A percentile compares a stretch with the other conserved stretches of the same genome.
These are phyloP conservation scores for Rachycentron canadum DNA, from an alignment of 2,797 vertebrate species.

Conservation along the genomic window DNA sequence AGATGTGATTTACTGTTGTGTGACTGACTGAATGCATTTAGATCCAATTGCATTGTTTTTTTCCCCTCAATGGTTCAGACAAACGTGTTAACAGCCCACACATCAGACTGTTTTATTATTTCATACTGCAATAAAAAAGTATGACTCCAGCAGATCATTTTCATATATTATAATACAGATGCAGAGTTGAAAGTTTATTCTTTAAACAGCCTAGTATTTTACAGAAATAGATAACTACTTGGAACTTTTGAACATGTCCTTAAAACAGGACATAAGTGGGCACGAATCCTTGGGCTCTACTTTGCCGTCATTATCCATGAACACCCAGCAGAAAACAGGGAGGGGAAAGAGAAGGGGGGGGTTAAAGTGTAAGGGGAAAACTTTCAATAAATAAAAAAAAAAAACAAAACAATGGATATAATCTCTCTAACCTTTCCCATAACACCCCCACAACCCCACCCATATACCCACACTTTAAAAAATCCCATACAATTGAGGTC, in stretches of 20 bases:
- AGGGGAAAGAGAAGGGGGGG: constrained; percentile 19
- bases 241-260: constrained; percentile 88
- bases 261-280: constrained; percentile 90
- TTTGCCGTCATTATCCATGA: constrained; percentile 79
- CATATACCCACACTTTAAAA: constrained; percentile 58
- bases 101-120: constrained; percentile 84
- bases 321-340: constrained; percentile 78
- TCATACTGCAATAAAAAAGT: constrained; percentile 87
- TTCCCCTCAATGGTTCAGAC: constrained; percentile 63
- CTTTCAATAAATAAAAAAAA: constrained; percentile 84
- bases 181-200: constrained; percentile 90
- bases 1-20: background rate
- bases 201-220: constrained; percentile 92
- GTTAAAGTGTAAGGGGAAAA: constrained; percentile 45
- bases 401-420: constrained; percentile 73
- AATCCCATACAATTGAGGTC: constrained; percentile 30
- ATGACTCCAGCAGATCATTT: constrained; percentile 85
- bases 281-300: constrained; percentile 84
- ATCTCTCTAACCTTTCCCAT: constrained; percentile 56
- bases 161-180: constrained; percentile 92
- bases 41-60: constrained; percentile 2
- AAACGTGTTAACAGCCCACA: constrained; percentile 82
- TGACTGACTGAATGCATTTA: background rate
- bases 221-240: constrained; percentile 90
- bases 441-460: constrained; percentile 50